Percentiles rank a stretch among this genome's conserved stretches.
These are phyloP conservation scores for Vulpes lagopus DNA, from an alignment of 2,113 vertebrate species.

Conservation along the genomic window DNA sequence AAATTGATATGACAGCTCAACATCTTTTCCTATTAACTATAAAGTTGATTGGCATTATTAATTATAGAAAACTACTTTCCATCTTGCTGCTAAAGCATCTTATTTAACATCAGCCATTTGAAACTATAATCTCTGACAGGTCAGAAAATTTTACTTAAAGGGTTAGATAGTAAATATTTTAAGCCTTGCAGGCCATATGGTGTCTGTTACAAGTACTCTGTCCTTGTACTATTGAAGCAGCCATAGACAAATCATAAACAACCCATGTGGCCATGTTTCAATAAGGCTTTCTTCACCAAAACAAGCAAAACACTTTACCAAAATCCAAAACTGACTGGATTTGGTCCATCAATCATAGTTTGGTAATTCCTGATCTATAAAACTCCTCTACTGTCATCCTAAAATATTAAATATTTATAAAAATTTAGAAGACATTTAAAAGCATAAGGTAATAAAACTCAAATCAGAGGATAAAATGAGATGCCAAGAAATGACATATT, in stretches of 20 bases:
- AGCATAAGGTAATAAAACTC: not conserved
- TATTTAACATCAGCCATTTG: slow-evolving; percentile 44
- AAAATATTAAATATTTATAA: slow-evolving; percentile 25
- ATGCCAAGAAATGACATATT: slow-evolving; percentile 1
- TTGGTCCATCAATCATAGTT: not conserved
- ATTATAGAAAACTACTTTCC: slow-evolving; percentile 43
- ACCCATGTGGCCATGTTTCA: not conserved
- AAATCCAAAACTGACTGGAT: not conserved
- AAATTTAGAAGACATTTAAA: slow-evolving; percentile 38
- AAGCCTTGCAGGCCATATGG: not conserved
- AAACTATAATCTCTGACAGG: slow-evolving; percentile 23
- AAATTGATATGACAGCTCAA: not conserved
- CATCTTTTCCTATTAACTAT: slow-evolving; percentile 54
- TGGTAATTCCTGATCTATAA: not conserved
- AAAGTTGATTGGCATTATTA: slow-evolving; percentile 29
- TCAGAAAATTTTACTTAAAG: slow-evolving; percentile 54
- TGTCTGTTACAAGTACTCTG: slow-evolving; percentile 10
- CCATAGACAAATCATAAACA: not conserved
- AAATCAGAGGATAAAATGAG: slow-evolving; percentile 40
- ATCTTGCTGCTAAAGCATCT: not conserved
- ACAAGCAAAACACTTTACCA: not conserved
- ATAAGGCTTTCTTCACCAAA: not conserved
- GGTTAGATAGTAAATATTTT: not conserved
- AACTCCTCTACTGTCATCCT: not conserved
- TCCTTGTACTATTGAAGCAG: not conserved